Conservation (phyloP, 2,113 vertebrate species). For the Halichoerus grypus region DNA sequence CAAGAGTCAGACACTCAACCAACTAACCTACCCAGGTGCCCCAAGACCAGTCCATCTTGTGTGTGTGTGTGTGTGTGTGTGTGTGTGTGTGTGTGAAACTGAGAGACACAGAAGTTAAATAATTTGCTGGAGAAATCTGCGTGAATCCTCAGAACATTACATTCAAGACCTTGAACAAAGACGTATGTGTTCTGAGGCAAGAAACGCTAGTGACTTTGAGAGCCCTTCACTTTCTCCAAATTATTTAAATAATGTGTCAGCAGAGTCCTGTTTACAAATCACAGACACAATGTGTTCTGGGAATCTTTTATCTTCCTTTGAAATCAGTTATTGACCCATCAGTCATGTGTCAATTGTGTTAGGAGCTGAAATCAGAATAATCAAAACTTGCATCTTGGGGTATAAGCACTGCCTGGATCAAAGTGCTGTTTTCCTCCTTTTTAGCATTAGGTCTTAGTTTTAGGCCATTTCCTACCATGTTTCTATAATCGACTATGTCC, state of each 20-base stretch:
- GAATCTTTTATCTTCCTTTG: neutral
- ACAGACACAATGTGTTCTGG: neutral
- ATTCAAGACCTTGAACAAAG: neutral
- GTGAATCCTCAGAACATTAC: neutral
- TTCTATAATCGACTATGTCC: neutral
- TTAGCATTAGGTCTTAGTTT: neutral
- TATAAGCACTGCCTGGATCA: neutral
- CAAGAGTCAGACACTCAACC: neutral
- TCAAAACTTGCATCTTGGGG: neutral
- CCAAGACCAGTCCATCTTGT: neutral
- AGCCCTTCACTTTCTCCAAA: neutral
- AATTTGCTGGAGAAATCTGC: neutral
- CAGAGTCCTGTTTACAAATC: neutral
- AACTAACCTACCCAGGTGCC: neutral
- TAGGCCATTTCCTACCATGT: neutral
- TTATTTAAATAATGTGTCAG: conserved; percentile 23
- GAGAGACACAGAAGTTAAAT: neutral
- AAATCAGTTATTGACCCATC: neutral
- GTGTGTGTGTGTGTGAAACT: neutral
- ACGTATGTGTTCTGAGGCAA: neutral
- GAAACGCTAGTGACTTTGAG: neutral
- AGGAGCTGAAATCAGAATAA: neutral
- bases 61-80: neutral
- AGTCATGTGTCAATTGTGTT: neutral
- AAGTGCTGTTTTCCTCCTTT: neutral